Base-by-base conservation (phyloP, 2,888 invertebrate genomes). In the Cryptus armator region DNA sequence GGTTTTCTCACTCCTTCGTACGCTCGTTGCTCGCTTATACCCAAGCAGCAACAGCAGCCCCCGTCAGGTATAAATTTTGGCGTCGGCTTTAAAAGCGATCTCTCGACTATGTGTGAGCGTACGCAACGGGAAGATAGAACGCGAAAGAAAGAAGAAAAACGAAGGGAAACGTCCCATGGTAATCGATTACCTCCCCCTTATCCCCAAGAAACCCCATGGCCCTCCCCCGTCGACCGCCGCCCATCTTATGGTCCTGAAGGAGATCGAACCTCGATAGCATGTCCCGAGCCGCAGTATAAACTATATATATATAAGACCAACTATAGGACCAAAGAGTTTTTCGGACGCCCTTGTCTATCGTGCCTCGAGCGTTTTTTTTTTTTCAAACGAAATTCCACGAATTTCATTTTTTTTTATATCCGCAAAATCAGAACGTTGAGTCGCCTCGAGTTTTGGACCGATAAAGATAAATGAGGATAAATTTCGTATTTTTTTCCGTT, bases 41-140 rank as follows among this genome's bases (percentile, higher is more conserved):
- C 12, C 32, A 75, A 37, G 37, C 81, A 66, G 71, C 59, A 59
- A 89, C 90, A 90, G 90, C 92, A 7, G 29, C 29, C 32, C 5
- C 12, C 59, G 29, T 62, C 59, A 92, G 92, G 92, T 92, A 92
- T 92, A 92, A 92, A 92, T 92, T 92, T 92, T 90, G 90, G 90
- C 89, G 88, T 89, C 89, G 91, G 89, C 83, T 89, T 88, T 89
- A 85, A 81, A 85, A 85, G 75, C 75, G 86, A 81, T 74, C 81
- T 74, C 75, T 56, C 64, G 70, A 74, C 56, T 43, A 24, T 67
- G 29, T 16, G 46, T 44, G 66, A 12, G 56, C 32, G 53, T 44
- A 59, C 59, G 72, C 62, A 14, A 59, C 76, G 71, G 68, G 44
- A 86, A 74, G 53, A 71, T 64, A 77, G 66, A 66, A 78, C 46